Evolutionary conservation across 2,888 invertebrate genomes (phyloP).

Genomic region (Plebejus argus): DNA sequence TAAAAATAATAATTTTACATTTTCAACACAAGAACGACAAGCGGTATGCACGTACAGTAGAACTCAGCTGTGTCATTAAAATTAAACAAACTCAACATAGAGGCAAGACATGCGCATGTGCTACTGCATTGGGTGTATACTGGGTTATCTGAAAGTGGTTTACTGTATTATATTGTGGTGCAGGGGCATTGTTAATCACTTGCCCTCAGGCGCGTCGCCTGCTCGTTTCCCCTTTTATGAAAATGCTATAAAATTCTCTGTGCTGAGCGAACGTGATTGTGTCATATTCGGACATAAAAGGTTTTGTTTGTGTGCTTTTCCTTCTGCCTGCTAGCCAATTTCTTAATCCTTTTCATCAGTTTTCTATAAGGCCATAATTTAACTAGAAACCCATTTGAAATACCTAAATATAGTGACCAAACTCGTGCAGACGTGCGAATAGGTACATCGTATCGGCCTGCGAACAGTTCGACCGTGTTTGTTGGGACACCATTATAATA

Average conservation of each 20-base stretch:
- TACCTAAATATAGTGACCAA: background rate
- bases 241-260: background rate
- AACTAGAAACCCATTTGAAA: background rate
- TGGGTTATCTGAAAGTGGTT: background rate
- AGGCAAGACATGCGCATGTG: background rate
- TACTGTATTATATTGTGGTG: background rate
- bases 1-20: too few species aligned
- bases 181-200: slow-evolving; percentile 9
- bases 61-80: background rate
- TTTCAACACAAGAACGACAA: too few species aligned
- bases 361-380: background rate
- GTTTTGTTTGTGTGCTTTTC: background rate
- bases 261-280: slow-evolving; percentile 2
- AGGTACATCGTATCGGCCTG: too few species aligned
- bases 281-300: background rate
- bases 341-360: background rate
- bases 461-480: too few species aligned
- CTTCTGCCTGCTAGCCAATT: background rate
- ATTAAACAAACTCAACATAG: background rate
- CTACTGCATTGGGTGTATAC: too few species aligned
- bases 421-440: too few species aligned
- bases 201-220: background rate
- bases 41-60: too few species aligned
- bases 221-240: slow-evolving; percentile 1
- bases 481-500: too few species aligned